These are phyloP conservation scores for Parasteatoda tepidariorum DNA, from an alignment of 1,140 invertebrate species.

Conservation along the genomic window DNA sequence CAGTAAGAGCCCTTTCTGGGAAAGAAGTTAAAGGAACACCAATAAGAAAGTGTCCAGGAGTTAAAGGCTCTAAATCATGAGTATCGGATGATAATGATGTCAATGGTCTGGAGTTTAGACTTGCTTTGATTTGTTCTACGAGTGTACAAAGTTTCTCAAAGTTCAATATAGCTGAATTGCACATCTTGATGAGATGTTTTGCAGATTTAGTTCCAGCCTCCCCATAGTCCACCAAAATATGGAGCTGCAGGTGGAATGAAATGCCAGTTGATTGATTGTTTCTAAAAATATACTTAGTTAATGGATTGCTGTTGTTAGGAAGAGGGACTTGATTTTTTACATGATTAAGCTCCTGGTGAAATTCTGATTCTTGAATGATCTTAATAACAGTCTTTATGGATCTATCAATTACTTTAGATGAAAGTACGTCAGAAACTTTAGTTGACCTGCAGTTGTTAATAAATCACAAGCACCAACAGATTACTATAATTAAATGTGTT, in stretches of 20 bases:
- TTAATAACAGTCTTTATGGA: no score
- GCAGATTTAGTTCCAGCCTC: constrained; percentile 55
- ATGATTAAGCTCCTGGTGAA: no score
- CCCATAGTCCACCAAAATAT: constrained; percentile 65
- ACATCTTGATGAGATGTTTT: constrained; percentile 60
- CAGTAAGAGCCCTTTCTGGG: background rate
- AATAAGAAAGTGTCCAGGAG: constrained; percentile 64
- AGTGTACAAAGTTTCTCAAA: constrained; percentile 65
- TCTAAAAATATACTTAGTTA: no score
- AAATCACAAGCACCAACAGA: no score
- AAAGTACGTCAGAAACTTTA: no score
- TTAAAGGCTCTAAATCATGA: constrained; percentile 64
- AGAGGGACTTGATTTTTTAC: no score
- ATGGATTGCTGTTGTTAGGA: no score
- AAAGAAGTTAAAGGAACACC: background rate
- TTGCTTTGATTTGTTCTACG: constrained; percentile 65
- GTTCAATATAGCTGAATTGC: constrained; percentile 20
- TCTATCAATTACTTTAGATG: no score
- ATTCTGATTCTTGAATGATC: no score
- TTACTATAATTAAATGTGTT: no score
- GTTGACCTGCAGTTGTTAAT: no score
- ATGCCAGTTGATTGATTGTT: constrained; percentile 49
- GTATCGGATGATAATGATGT: constrained; percentile 64
- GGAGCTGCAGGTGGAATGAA: constrained; percentile 69
- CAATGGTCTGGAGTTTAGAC: constrained; percentile 65